These are phyloP conservation scores for Achlya flavicornis DNA, from an alignment of 2,888 invertebrate species.

Conservation along the genomic window DNA sequence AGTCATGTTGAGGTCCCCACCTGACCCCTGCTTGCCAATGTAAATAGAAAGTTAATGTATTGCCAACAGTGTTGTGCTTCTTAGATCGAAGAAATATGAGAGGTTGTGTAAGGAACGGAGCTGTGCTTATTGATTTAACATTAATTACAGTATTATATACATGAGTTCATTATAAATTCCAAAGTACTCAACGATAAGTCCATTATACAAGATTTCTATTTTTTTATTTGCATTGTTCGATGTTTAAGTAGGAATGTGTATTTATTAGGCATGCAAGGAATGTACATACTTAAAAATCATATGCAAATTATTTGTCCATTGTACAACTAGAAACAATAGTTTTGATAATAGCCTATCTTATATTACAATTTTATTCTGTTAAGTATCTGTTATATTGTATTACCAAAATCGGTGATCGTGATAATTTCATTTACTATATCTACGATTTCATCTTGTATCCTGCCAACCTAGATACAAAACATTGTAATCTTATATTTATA, in stretches of 20 bases:
- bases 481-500: conserved; percentile 2
- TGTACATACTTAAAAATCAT: background rate
- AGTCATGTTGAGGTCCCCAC: conserved; percentile 46
- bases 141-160: background rate
- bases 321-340: background rate
- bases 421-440: background rate
- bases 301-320: background rate
- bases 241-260: background rate
- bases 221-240: background rate
- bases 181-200: background rate
- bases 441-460: background rate
- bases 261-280: background rate
- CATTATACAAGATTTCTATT: background rate
- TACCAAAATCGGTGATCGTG: no score
- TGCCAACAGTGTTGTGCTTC: conserved; percentile 7
- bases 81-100: conserved; percentile 7
- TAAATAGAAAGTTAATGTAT: conserved; percentile 50
- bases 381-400: no score
- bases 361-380: background rate
- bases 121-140: background rate
- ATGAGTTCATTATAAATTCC: no score
- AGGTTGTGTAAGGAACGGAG: conserved; percentile 6
- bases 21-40: conserved; percentile 41
- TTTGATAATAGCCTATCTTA: background rate
- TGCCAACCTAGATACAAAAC: background rate